Percentiles rank a stretch among this genome's conserved stretches.
phyloP scores from a whole-genome alignment of 2,113 vertebrate genomes.

The Tautogolabrus adspersus region DNA sequence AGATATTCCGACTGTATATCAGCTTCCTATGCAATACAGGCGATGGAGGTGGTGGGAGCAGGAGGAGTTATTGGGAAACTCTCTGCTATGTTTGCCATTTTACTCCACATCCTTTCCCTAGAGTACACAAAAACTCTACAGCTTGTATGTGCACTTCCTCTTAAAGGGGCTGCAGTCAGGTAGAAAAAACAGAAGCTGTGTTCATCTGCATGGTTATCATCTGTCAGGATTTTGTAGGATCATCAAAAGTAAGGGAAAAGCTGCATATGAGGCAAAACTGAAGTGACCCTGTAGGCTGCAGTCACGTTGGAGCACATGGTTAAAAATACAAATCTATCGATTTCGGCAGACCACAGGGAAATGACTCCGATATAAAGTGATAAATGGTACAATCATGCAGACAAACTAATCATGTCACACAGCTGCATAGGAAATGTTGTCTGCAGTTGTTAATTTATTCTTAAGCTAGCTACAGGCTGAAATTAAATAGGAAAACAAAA shows the following conservation, averaged over 20 bases:
- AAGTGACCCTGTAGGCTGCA: constrained; percentile 38
- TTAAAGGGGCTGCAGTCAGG: constrained; percentile 43
- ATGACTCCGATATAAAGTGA: constrained; percentile 28
- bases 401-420: not conserved
- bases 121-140: constrained; percentile 37
- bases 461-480: not conserved
- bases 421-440: not conserved
- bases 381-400: not conserved
- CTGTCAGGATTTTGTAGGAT: constrained; percentile 40
- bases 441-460: not conserved
- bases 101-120: constrained; percentile 64
- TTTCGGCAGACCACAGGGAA: constrained; percentile 18
- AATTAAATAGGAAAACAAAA: not conserved
- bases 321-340: constrained; percentile 30
- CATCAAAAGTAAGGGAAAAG: constrained; percentile 64
- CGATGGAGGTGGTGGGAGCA: not conserved
- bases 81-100: constrained; percentile 51
- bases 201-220: constrained; percentile 39
- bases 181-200: constrained; percentile 60
- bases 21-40: not conserved
- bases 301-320: not conserved
- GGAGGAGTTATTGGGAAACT: constrained; percentile 63
- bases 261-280: constrained; percentile 39
- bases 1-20: constrained; percentile 9
- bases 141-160: constrained; percentile 61